A percentile compares a stretch with the other conserved stretches of the same genome.
Conservation (phyloP, 2,113 vertebrate genomes). For the Dissostichus mawsoni region DNA sequence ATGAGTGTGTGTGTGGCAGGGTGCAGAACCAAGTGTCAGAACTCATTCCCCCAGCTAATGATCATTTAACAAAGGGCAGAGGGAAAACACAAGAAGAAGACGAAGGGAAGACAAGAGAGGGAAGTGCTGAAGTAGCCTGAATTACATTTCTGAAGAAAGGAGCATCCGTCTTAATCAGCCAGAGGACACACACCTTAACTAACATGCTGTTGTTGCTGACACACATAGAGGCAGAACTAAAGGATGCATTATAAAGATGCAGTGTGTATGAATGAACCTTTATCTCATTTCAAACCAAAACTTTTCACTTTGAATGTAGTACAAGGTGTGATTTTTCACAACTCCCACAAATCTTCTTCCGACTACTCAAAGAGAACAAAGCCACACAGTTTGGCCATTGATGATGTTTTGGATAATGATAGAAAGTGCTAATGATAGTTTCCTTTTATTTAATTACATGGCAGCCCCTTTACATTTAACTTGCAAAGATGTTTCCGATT, state of each 20-base stretch:
- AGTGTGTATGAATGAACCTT: background rate
- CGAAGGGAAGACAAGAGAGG: constrained; percentile 10
- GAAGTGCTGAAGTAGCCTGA: constrained; percentile 49
- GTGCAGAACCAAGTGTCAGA: constrained; percentile 14
- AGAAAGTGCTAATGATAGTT: background rate
- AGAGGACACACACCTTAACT: constrained; percentile 23
- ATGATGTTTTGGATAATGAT: constrained; percentile 45
- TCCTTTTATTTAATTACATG: constrained; percentile 2
- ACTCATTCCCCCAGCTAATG: constrained; percentile 74
- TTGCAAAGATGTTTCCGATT: background rate
- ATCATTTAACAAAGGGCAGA: constrained; percentile 57
- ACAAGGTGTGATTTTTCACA: constrained; percentile 41
- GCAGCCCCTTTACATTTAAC: background rate
- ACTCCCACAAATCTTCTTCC: constrained; percentile 41
- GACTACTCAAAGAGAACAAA: constrained; percentile 23
- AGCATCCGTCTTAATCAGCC: constrained; percentile 65
- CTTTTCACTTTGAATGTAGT: constrained; percentile 1
- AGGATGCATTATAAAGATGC: background rate
- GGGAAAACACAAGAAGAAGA: constrained; percentile 12
- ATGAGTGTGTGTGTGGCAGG: constrained; percentile 8
- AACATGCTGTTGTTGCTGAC: constrained; percentile 17
- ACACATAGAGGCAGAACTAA: background rate
- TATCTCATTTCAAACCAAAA: background rate
- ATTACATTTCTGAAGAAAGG: constrained; percentile 53
- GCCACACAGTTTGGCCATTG: background rate